Percentiles rank a stretch among this genome's conserved stretches.
Evolutionary conservation across 2,888 invertebrate species (phyloP).

Genomic region (Neoaliturus tenellus): DNA sequence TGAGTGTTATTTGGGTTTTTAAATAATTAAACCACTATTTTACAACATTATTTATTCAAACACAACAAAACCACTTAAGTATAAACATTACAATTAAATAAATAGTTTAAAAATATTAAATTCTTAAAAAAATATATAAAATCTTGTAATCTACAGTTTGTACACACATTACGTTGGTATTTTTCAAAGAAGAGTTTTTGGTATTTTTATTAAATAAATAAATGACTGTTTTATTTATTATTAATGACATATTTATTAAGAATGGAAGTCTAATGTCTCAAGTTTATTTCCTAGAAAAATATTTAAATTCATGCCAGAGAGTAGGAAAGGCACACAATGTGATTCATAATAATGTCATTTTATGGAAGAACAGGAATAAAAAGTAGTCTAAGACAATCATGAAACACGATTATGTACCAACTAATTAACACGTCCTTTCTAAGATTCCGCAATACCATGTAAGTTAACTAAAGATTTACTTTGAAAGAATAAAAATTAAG

Average conservation of each 20-base stretch:
- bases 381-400: too few species aligned
- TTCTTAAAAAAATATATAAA: constrained; percentile 34
- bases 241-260: neutral
- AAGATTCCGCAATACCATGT: too few species aligned
- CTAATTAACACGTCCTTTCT: too few species aligned
- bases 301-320: too few species aligned
- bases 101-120: constrained; percentile 22
- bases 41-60: constrained; percentile 29
- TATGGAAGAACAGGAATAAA: too few species aligned
- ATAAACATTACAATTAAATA: constrained; percentile 33
- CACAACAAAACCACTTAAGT: constrained; percentile 16
- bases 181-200: constrained; percentile 1
- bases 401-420: too few species aligned
- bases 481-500: too few species aligned
- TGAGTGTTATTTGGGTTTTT: too few species aligned
- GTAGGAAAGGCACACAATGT: too few species aligned
- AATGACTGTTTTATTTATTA: neutral
- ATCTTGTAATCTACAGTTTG: constrained; percentile 21
- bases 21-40: neutral
- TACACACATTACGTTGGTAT: neutral
- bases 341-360: too few species aligned
- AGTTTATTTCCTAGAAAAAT: too few species aligned
- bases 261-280: neutral
- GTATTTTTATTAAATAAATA: neutral
- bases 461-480: too few species aligned